Base-by-base conservation (phyloP, 1,140 invertebrate species). In the Drosophila malerkotliana region DNA sequence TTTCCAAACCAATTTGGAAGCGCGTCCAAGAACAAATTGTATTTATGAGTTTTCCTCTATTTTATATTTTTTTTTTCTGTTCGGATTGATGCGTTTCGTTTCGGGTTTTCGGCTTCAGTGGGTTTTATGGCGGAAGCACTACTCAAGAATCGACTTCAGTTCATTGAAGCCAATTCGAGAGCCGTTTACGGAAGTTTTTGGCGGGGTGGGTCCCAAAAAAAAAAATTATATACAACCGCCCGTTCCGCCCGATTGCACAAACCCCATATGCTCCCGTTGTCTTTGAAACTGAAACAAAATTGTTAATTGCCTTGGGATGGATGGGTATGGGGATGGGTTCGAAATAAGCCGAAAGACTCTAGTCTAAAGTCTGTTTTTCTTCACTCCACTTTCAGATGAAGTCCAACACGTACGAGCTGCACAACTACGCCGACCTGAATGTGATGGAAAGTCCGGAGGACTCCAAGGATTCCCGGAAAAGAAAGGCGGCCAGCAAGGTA, bases 71-170 rank as follows among this genome's bases (percentile, higher is more conserved):
- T 57, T 54, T 37, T n/a, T 24, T 12, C n/a, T 14, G 21, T 44
- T 74, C 64, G 71, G 53, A 34, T 44, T 57, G 72, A 57, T 75
- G 63, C 62, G 73, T 67, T 76, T 54, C 48, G 72, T 60, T 83
- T 82, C 66, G 72, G 82, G 77, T 85, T 77, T 85, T 85, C 83
- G 82, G 82, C 82, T 85, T 82, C 82, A 88, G 53, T 85, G 82
- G 66, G 61, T 85, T 85, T 85, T 82, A 85, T 78, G 83, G 71
- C 69, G 77, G 79, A 82, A 82, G 79, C 79, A 77, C 45, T 49
- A 55, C 77, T 53, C 63, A 51, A 74, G 60, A 81, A 59, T 47
- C 63, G 62, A 82, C 74, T 74, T 81, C 72, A 71, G 77, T 79
- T 78, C 68, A 55, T 77, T 48, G 56, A 73, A 73, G 30, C 72